Evolutionary conservation across 92 coral and sea anemone genomes (phyloP).

Genomic region (Muricea muricata): DNA sequence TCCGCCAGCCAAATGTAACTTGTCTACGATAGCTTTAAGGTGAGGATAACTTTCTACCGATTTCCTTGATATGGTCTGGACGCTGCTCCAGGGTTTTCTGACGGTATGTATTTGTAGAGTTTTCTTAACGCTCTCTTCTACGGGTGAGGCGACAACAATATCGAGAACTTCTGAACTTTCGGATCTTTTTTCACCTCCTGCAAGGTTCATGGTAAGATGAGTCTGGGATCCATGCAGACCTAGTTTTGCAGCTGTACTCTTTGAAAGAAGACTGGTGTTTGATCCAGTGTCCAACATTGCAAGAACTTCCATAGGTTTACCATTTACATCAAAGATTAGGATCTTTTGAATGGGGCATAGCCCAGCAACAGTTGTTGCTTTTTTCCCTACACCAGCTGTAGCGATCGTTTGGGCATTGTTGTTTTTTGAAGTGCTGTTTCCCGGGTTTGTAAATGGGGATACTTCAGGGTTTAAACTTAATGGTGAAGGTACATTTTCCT

Average conservation of each 20-base stretch:
- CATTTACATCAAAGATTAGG: slow-evolving; percentile 42
- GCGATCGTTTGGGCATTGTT: neutral
- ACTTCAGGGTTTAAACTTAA: no score
- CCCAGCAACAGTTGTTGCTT: slow-evolving; percentile 32
- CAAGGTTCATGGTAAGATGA: slow-evolving; percentile 41
- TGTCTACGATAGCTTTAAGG: slow-evolving; percentile 20
- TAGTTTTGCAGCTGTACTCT: slow-evolving; percentile 56
- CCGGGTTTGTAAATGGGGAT: no score
- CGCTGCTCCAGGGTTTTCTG: slow-evolving; percentile 32
- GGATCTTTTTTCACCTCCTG: slow-evolving; percentile 38
- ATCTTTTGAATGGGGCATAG: slow-evolving; percentile 74
- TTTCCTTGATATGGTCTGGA: neutral
- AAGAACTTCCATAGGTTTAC: slow-evolving; percentile 56
- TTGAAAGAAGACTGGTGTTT: no score
- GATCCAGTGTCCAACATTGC: slow-evolving; percentile 71
- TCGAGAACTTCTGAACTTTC: slow-evolving; percentile 31
- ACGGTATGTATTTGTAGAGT: slow-evolving; percentile 15
- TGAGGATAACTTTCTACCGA: slow-evolving; percentile 21
- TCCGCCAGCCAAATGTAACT: slow-evolving; percentile 33
- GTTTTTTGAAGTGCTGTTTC: neutral
- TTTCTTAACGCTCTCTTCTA: slow-evolving; percentile 6
- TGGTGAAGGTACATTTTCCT: no score
- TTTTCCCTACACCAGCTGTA: neutral
- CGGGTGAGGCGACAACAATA: neutral
- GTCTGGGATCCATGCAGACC: slow-evolving; percentile 57